Evolutionary conservation across 1,140 invertebrate species (phyloP).

Genomic region (Chironomus striatipennis): DNA sequence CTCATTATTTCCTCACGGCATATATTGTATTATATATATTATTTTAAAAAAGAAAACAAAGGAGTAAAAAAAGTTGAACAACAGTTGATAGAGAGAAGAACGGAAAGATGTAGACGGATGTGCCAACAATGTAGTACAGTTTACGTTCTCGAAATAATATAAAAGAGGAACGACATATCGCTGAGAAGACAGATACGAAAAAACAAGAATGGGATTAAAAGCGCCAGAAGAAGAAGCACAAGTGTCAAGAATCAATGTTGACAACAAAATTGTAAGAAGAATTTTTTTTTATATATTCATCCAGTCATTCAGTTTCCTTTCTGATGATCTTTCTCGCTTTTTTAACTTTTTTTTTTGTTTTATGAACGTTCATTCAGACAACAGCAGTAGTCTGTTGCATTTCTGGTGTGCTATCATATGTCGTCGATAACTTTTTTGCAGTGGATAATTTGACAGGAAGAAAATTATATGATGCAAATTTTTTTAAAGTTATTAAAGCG

Average conservation of each 20-base stretch:
- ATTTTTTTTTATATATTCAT: not conserved
- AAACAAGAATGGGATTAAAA: not conserved
- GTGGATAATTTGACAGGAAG: too few relatives aligned
- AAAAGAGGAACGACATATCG: not conserved
- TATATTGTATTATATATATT: not conserved
- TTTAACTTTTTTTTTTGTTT: too few relatives aligned
- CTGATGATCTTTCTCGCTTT: too few relatives aligned
- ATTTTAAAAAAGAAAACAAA: too few relatives aligned
- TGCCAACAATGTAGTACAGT: not conserved
- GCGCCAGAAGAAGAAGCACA: not conserved
- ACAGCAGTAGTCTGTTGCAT: too few relatives aligned
- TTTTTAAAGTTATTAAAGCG: too few relatives aligned
- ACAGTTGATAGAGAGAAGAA: not conserved
- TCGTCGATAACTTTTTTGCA: too few relatives aligned
- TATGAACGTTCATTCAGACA: too few relatives aligned
- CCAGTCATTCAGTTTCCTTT: too few relatives aligned
- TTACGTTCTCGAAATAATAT: not conserved
- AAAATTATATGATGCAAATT: too few relatives aligned
- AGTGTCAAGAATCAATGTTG: slow-evolving; percentile 3
- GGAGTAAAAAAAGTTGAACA: not conserved
- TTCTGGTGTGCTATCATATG: too few relatives aligned
- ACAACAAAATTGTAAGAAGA: not conserved
- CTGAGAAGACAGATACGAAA: not conserved
- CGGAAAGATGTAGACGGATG: not conserved
- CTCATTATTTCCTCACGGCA: slow-evolving; percentile 1